Base-by-base conservation (phyloP, 2,888 invertebrate species). In the Hermaeophaga mercurialis region DNA sequence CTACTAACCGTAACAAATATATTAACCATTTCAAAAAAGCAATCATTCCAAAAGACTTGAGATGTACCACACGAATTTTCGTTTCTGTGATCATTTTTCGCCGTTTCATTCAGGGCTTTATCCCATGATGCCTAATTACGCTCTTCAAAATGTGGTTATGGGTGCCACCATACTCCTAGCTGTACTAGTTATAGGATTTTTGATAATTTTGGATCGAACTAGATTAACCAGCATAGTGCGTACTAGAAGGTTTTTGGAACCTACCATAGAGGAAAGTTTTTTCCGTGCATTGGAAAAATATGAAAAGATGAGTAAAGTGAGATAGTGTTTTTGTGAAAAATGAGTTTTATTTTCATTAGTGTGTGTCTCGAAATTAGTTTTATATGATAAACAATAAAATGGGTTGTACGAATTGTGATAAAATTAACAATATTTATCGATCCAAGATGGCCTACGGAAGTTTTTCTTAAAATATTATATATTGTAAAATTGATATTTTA, bases 221-320 rank as follows among this genome's bases (percentile, higher is more conserved):
- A 62, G 70, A 53, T 46, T 67, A 18, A 70, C 72, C 0, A 70
- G 63, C 15, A 64, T 72, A 17, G 62, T 72, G n/a, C 39, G 67
- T 31, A 68, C 71, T 7, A 62, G 71, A 45, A 47, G 17, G 3
- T 49, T 31, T 19, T 11, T 33, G 2, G 48, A 54, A 45, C 41
- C 48, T 7, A 56, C 56, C 7, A 26, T 46, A 0, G 59, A 58
- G 22, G 58, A 63, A 9, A 22, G 47, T 7, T 44, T 63, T 8
- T 28, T 56, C 15, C 48, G 45, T 17, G 61, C 61, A 1, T 28
- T 63, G 43, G 54, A 56, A 11, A 56, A 44, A 39, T 61, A 56
- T 19, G 58, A 50, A 22, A 34, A 56, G 12, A 33, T 33, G 4
- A 8, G 12, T 33, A 22, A 22, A 5, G 6, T 6, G 4, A 5